phyloP scores from a whole-genome alignment of 2,113 vertebrate genomes.

The Balaenoptera acutorostrata region DNA sequence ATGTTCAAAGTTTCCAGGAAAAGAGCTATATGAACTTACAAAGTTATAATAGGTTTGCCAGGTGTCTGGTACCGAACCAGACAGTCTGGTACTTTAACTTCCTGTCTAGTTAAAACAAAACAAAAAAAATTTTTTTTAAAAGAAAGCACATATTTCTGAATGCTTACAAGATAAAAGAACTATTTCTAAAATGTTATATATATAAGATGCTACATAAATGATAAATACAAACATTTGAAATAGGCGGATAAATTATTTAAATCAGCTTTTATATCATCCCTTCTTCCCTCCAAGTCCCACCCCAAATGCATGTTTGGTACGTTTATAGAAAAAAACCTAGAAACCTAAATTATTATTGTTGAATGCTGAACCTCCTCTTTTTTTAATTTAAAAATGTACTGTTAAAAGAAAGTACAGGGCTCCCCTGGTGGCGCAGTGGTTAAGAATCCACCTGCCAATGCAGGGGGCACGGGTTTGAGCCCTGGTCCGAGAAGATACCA shows the following conservation, averaged over 20 bases:
- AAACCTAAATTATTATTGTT: neutral
- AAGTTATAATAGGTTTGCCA: neutral
- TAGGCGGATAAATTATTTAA: neutral
- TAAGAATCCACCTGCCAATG: too few species aligned
- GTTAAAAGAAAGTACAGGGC: neutral
- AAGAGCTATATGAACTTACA: neutral
- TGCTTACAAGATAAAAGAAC: neutral
- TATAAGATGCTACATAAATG: neutral
- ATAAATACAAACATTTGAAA: constrained; percentile 1
- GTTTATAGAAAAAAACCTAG: neutral
- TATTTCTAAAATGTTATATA: neutral
- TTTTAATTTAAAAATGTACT: neutral
- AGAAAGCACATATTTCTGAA: neutral
- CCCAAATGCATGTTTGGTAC: neutral
- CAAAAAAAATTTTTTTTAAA: neutral
- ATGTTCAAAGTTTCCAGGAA: neutral
- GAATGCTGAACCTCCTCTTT: neutral
- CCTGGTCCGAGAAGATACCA: too few species aligned
- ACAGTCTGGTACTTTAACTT: constrained; percentile 43
- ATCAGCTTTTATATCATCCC: neutral
- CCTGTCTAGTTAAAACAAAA: neutral
- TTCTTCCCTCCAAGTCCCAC: neutral
- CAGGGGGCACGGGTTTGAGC: too few species aligned
- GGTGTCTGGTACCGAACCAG: neutral
- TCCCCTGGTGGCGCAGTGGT: too few species aligned